Base-by-base conservation (phyloP, 2,888 invertebrate species). In the Priapulus caudatus region DNA sequence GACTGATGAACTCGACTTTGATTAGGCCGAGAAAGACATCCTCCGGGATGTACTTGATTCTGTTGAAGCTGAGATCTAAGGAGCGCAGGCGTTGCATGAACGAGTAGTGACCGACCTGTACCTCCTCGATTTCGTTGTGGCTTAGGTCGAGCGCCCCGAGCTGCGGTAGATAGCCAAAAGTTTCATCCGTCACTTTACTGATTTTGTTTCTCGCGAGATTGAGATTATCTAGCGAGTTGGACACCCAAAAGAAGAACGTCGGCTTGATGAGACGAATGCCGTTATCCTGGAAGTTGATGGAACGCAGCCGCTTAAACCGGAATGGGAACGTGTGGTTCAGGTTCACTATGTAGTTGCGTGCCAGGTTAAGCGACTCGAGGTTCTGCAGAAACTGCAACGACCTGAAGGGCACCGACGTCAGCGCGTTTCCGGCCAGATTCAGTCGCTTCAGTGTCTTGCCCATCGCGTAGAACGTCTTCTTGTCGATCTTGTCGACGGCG, bases 141-240 rank as follows among this genome's bases (percentile, higher is more conserved):
- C 33, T 33, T n/a, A 33, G n/a, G 33, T 33, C 33, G 10, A 33
- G n/a, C 33, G 10, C 33, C n/a, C 33, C 33, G n/a, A 33, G 33
- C n/a, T 33, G 33, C n/a, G 33, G 33, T n/a, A 33, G n/a, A n/a
- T 33, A 33, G n/a, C 33, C 33, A 33, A 33, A 33, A 33, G 33
- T 33, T 33, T 33, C 33, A n/a, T 33, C 33, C n/a, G 33, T 33
- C n/a, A 33, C 33, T 10, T 33, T 33, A 33, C n/a, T n/a, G n/a
- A 33, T 33, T 33, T 33, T 10, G n/a, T 33, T 33, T 10, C n/a
- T 33, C 33, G 33, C 10, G 10, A 33, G n/a, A n/a, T 33, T n/a
- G n/a, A 33, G 33, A 10, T 10, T 10, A n/a, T 33, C 33, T 10
- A 33, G 33, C n/a, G 33, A 33, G n/a, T 33, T 33, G 10, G 10